Evolutionary conservation across 2,888 invertebrate species (phyloP), one percentile per base, ranked within the genome.

Genomic region (Julus scanicus): DNA sequence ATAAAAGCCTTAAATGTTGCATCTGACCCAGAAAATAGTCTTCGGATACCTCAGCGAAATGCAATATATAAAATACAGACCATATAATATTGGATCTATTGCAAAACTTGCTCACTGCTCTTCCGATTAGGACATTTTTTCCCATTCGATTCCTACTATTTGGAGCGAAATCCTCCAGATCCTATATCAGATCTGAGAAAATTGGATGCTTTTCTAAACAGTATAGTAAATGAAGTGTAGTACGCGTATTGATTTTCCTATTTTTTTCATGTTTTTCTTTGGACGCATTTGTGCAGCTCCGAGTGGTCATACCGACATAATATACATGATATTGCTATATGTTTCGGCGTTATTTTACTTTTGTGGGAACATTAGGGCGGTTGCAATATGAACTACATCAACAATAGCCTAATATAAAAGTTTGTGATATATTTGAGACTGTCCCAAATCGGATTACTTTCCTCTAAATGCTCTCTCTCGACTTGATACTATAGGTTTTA

Each of bases 151-250:
- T 85, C 40, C 44, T 48, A 85, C 48, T 85, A 84, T 85, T 85
- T 20, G 85, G n/a, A 44, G 17, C 85, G 85, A 85, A 85, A 85
- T 85, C 85, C 85, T 85, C 29, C 44, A 44, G 49, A 49, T 85
- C 49, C 49, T 49, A 85, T 85, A 85, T 85, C 85, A 85, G 85
- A 85, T 85, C 49, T 85, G 85, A 85, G 85, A 85, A 85, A 85
- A 85, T 85, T 85, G 85, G 85, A 85, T 85, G 85, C 85, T 85
- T 85, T 85, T 44, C 85, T 85, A 85, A 85, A 85, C 85, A 85
- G 85, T 85, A 44, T 49, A 85, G 85, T 85, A 85, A 85, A 85
- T 85, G 85, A 85, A 85, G 85, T 85, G 85, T 44, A 85, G 20
- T 44, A 17, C 44, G 85, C 44, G 49, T 85, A 85, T 85, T 85